phyloP scores from a whole-genome alignment of 2,888 invertebrate species.

The Melieria omissa region DNA sequence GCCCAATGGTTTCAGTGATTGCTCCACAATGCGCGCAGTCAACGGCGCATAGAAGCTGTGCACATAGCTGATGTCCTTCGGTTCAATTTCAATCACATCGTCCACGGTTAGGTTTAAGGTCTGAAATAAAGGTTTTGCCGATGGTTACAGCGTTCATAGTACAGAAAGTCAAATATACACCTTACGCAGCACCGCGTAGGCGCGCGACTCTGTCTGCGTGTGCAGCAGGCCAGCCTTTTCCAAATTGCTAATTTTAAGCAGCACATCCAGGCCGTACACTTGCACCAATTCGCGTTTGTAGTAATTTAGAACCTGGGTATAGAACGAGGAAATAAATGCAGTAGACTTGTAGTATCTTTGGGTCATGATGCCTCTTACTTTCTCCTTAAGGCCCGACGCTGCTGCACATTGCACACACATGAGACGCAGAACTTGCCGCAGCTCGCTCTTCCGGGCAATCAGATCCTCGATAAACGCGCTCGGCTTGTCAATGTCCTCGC shows the following conservation, averaged over 20 bases:
- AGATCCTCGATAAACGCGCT: conserved; percentile 91
- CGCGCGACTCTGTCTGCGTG: conserved; percentile 77
- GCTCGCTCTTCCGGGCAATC: conserved; percentile 84
- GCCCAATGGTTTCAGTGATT: conserved; percentile 79
- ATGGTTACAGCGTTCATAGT: neutral
- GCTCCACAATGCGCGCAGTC: conserved; percentile 86
- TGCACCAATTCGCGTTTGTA: conserved; percentile 81
- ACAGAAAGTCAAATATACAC: conserved; percentile 58
- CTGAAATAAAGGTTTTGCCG: conserved; percentile 58
- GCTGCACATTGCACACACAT: conserved; percentile 94
- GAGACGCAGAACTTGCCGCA: conserved; percentile 86
- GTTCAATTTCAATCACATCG: conserved; percentile 84
- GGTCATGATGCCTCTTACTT: conserved; percentile 68
- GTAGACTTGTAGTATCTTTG: neutral
- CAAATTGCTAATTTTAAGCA: conserved; percentile 84
- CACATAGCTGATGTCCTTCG: conserved; percentile 90
- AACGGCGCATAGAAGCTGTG: conserved; percentile 95
- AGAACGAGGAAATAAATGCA: conserved; percentile 60
- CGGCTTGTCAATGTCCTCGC: conserved; percentile 90
- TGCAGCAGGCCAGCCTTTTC: conserved; percentile 87
- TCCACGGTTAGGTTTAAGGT: conserved; percentile 87
- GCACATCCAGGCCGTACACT: conserved; percentile 87
- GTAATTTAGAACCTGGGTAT: conserved; percentile 68
- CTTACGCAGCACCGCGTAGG: conserved; percentile 82
- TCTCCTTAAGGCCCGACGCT: conserved; percentile 91